Conservation (phyloP, 2,113 vertebrate genomes). For the Lamprotornis superbus region DNA sequence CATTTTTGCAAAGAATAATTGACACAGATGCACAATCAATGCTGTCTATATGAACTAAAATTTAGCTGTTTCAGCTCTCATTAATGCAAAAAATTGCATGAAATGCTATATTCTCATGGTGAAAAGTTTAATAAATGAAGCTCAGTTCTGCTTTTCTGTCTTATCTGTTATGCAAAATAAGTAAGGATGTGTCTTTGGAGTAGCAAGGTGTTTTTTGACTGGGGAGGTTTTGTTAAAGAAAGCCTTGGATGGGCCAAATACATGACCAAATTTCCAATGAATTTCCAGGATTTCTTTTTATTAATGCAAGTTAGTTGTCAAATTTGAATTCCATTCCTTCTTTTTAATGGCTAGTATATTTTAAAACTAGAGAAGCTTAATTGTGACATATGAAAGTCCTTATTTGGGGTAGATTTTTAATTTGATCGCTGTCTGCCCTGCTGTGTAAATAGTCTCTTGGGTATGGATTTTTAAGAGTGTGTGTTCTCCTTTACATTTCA, state of each 20-base stretch:
- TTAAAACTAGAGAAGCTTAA: constrained; percentile 72
- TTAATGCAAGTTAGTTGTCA: constrained; percentile 36
- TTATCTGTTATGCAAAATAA: constrained; percentile 60
- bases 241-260: constrained; percentile 17
- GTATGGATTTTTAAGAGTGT: constrained; percentile 67
- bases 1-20: constrained; percentile 60
- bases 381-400: constrained; percentile 76
- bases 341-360: constrained; percentile 69
- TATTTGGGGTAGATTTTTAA: constrained; percentile 79
- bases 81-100: constrained; percentile 64
- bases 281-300: constrained; percentile 53
- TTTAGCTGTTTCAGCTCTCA: constrained; percentile 62
- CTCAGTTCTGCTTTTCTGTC: constrained; percentile 11
- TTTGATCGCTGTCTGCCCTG: constrained; percentile 75
- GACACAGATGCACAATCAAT: constrained; percentile 53
- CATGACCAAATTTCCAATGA: constrained; percentile 47
- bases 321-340: constrained; percentile 67
- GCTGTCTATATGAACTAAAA: constrained; percentile 45
- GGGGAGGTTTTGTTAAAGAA: constrained; percentile 2
- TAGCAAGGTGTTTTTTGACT: not conserved
- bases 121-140: constrained; percentile 55
- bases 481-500: constrained; percentile 73
- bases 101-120: constrained; percentile 50
- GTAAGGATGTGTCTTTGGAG: not conserved
- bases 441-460: constrained; percentile 80